Conservation (phyloP, 2,797 vertebrate species). For the Oreochromis mossambicus region DNA sequence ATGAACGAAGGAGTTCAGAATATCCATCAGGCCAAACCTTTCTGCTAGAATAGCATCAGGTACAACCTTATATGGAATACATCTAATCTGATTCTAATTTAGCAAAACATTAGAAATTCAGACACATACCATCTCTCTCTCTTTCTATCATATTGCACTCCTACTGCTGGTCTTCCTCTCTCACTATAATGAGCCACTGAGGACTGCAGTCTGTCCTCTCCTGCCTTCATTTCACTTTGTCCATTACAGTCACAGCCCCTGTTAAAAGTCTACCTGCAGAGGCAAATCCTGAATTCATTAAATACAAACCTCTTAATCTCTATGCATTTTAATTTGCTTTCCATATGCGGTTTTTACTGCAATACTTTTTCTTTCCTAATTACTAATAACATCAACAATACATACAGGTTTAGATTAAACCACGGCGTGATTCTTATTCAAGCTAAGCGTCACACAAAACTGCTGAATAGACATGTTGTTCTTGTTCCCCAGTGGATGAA, state of each 20-base stretch:
- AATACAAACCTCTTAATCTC: slow-evolving; percentile 17
- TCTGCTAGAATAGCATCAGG: slow-evolving; percentile 9
- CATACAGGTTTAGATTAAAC: not conserved
- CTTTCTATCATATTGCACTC: not conserved
- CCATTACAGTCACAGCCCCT: slow-evolving; percentile 17
- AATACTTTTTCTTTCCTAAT: slow-evolving; percentile 1
- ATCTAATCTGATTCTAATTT: not conserved
- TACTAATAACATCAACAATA: not conserved
- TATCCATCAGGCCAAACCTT: slow-evolving; percentile 20
- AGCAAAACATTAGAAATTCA: slow-evolving; percentile 10
- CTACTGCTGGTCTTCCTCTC: not conserved
- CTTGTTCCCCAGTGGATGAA: not conserved
- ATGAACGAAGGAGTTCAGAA: slow-evolving; percentile 37
- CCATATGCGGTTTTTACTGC: not conserved
- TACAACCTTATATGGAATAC: slow-evolving; percentile 2
- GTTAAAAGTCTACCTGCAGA: not conserved
- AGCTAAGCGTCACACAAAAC: not conserved
- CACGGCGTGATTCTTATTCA: not conserved
- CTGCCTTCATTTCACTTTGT: slow-evolving; percentile 15
- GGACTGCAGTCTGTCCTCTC: slow-evolving; percentile 6
- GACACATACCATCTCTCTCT: not conserved
- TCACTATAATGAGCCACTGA: slow-evolving; percentile 26
- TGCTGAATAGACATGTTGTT: not conserved
- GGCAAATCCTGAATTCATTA: slow-evolving; percentile 23
- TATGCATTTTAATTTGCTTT: slow-evolving; percentile 22